Base-by-base conservation (phyloP, 2,113 vertebrate species). In the Notarius quadriscutis region DNA sequence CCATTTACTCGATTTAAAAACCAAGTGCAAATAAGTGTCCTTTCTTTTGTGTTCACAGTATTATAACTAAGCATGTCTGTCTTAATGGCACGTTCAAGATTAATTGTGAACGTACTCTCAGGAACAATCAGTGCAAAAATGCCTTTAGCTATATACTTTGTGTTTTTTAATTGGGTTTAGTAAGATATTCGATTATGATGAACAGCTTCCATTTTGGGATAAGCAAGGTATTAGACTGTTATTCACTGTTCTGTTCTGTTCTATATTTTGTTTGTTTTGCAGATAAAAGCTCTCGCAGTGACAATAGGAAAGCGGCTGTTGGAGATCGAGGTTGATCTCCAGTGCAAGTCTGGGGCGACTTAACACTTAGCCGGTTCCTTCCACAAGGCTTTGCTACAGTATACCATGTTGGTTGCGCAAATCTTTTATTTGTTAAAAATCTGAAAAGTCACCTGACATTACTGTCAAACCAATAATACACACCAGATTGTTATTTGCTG, bases 221-320 rank as follows among this genome's bases (percentile, higher is more conserved):
- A 6, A 71, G 22, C 12, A 30, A 48, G 69, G 22, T 22, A 53
- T 69, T 83, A 14, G 53, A 75, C 87, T 78, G 72, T 51, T 62
- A n/a, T 53, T 57, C 34, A 81, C 9, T 48, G 80, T 22, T 8
- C 8, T 84, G 81, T 87, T 58, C 9, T 20, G 22, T 65, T 53
- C 30, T 12, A 63, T 51, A 0, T 41, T 41, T 41, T 41, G 41
- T 41, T 81, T 72, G 69, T 8, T 27, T 81, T 89, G 53, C 87
- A 96, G 94, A 94, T 96, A 91, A 96, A 95, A 87, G 88, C 92
- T 87, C 83, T 96, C 79, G 91, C 94, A 50, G 72, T 95, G 89
- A 91, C 93, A 71, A 93, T 95, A 92, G 94, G 92, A 6, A 92
- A 93, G 67, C 91, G 89, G 86, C 86, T 95, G 67, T 87, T 95